These are phyloP conservation scores for Diaphora mendica DNA, from an alignment of 2,888 invertebrate genomes.

Conservation along the genomic window DNA sequence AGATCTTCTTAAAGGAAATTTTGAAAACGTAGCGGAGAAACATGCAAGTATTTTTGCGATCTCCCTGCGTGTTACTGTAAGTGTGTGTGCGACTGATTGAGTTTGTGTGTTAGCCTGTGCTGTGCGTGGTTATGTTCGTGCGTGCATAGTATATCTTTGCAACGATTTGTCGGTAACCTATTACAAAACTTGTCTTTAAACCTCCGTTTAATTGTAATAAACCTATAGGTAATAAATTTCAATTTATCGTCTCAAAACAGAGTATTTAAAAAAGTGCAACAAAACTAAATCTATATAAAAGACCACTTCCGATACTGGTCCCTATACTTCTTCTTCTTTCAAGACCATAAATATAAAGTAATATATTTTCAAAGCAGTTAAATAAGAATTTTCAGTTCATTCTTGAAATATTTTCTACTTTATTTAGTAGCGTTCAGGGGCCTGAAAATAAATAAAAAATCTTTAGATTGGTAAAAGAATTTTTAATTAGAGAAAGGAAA, in stretches of 20 bases:
- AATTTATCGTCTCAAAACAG: no score
- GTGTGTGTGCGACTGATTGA: no score
- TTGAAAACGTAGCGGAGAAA: not conserved
- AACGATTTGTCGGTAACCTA: not conserved
- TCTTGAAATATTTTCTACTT: conserved; percentile 13
- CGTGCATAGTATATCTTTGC: no score
- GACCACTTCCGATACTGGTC: conserved; percentile 19
- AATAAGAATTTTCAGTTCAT: conserved; percentile 12
- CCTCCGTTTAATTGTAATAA: no score
- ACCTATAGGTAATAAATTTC: no score
- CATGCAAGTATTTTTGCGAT: no score
- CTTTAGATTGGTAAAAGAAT: conserved; percentile 38
- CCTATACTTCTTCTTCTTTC: conserved; percentile 5
- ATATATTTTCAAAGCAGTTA: conserved; percentile 5
- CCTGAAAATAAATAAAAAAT: conserved; percentile 38
- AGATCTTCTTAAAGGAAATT: not conserved
- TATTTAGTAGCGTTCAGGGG: conserved; percentile 18
- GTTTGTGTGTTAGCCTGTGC: no score
- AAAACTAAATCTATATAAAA: not conserved
- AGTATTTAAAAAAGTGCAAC: not conserved
- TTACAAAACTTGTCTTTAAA: not conserved
- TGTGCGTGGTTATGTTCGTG: no score
- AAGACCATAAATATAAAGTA: not conserved
- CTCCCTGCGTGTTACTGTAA: no score
- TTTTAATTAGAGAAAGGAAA: conserved; percentile 59